Base-by-base conservation (phyloP, 1,140 invertebrate species). In the Anastrepha ludens region DNA sequence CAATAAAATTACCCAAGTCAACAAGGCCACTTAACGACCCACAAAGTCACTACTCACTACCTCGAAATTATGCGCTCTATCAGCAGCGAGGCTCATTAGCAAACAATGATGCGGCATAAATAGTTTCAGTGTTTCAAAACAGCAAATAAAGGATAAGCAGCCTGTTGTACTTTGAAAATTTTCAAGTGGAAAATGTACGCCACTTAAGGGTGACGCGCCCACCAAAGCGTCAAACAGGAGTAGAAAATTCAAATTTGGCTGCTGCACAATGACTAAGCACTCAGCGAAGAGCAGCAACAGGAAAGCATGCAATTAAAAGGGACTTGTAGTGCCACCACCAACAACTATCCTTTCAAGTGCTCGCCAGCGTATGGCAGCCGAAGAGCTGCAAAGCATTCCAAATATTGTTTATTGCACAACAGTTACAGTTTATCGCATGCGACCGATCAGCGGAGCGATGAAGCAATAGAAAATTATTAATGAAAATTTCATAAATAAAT, bases 81-180 rank as follows among this genome's bases (percentile, higher is more conserved):
- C 87, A 62, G 88, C 89, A 67, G 87, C 87, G 89, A 86, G 89
- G 89, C 90, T 91, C 91, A 91, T 91, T 91, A 90, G 90, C 91
- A 90, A 90, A 86, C 85, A 86, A 86, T 86, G 85, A 86, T 86
- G 85, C 20, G 7, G 85, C 85, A 86, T 41, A 59, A 86, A 60
- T 86, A 86, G 55, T 44, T 86, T 86, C 58, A 60, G 17, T 41
- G 50, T 86, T 86, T 60, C 41, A 29, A 81, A 81, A 81, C 47
- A 81, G 17, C 11, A 81, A 78, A 78, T 78, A 78, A 81, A 55
- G 74, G 74, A 58, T 81, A 81, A 81, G 47, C 47, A 81, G n/a
- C 64, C 5, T 39, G n/a, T 29, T 67, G n/a, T 67, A 67, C 29
- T 62, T 67, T n/a, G 44, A 81, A 81, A 47, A 78, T 55, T 81